These are phyloP conservation scores for Argya squamiceps DNA, from an alignment of 2,797 vertebrate genomes.

Conservation along the genomic window DNA sequence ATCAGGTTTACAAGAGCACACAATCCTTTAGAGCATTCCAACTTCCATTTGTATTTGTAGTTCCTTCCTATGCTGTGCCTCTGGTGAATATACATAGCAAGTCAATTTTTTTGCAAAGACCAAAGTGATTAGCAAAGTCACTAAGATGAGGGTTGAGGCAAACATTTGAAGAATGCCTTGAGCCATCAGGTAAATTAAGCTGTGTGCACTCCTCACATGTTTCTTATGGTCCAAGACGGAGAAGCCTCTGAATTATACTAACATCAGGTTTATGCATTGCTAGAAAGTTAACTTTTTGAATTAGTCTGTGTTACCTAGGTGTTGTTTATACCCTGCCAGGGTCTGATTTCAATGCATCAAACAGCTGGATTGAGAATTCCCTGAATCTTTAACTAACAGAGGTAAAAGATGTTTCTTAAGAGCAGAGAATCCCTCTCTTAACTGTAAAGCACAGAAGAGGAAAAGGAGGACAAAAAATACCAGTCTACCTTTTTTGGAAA, in stretches of 20 bases:
- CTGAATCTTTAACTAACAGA: neutral
- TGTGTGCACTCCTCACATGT: rapidly evolving
- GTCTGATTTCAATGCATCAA: neutral
- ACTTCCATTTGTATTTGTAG: neutral
- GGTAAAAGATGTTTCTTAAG: neutral
- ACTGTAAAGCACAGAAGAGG: neutral
- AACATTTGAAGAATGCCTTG: neutral
- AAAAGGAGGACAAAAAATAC: neutral
- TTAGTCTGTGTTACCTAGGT: neutral
- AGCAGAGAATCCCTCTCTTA: neutral
- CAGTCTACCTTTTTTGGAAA: neutral
- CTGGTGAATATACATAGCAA: neutral
- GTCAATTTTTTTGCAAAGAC: neutral
- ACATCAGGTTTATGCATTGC: rapidly evolving
- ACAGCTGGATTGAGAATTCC: neutral
- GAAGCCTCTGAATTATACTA: neutral
- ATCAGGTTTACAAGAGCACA: neutral
- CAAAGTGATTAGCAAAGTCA: neutral
- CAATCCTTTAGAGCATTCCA: neutral
- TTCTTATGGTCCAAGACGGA: neutral
- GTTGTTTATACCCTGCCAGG: rapidly evolving
- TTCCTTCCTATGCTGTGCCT: neutral
- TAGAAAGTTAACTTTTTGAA: neutral
- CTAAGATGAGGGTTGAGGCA: neutral
- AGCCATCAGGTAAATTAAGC: neutral